Base-by-base conservation (phyloP, 2,797 vertebrate species). In the Nothura maculosa region DNA sequence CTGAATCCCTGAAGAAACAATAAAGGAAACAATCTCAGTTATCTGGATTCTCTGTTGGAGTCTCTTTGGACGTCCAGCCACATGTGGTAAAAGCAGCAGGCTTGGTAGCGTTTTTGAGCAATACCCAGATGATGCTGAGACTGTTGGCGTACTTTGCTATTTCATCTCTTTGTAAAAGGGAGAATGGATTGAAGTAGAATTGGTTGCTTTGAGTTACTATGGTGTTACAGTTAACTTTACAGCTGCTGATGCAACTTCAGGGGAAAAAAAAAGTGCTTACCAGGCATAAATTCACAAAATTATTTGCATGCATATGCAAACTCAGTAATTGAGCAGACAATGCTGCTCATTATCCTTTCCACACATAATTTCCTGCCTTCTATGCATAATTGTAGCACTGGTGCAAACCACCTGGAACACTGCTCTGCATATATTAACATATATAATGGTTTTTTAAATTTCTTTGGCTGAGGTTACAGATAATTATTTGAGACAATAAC, bases 1-100 rank as follows among this genome's bases (percentile, higher is more conserved):
- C 99, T 0, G 99, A 99, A 95, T 99, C 99, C 96, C 99, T 99
- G 96, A 4, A 94, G 89, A 62, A 90, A 73, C 87, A 61, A 79
- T 12, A 54, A 30, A 79, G 17, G 19, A 82, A 42, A 6, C 14
- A 38, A 45, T 70, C 70, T 67, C 63, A 47, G 27, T 93, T 30
- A 87, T 13, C 8, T 4, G 12, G 10, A 38, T 17, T 47, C 69
- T 8, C 73, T 63, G 2, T 42, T 24, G 75, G 45, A 18, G 12
- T 28, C 25, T 22, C 61, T 15, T 1, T 0, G 32, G 47, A 11
- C 9, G 3, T 30, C 28, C 43, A 18, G 13, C 6, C 6, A 1
- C 6, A 0, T 3, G 17, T 25, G 30, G 63, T 4, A 45, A 21
- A 45, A 21, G 73, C 54, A 62, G 19, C 0, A 0, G 13, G 0